Evolutionary conservation across 2,113 vertebrate genomes (phyloP), one percentile per base, ranked within the genome.

Genomic region (Turdus rufiventris): DNA sequence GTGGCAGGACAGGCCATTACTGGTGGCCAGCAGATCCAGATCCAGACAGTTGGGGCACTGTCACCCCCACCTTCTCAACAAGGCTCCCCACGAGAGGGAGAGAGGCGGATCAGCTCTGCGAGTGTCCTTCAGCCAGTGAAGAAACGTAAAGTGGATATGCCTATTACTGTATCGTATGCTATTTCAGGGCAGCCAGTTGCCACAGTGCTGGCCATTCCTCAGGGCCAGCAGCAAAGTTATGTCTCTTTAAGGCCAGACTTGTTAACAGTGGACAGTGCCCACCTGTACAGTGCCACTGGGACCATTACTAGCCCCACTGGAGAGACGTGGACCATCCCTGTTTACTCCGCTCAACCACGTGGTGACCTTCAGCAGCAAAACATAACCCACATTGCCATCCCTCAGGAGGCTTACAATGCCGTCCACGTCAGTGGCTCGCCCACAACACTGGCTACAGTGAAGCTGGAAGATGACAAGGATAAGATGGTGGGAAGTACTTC

Each of bases 311-410:
- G 99, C 97, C 99, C 99, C 89, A 98, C 99, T 45, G 99, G 99
- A 89, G 99, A 99, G 97, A 99, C 99, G 40, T 99, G 99, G 99
- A 99, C 99, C 98, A 99, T 99, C 97, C 99, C 99, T 9, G 99
- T 99, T 96, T 99, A 99, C 96, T 99, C 99, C 9, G 98, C 99
- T 83, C 98, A 98, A 3, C 97, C 98, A 31, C 98, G 98, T 84
- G 98, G 98, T 87, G 98, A 98, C 92, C 98, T 99, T 86, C 99
- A 99, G 95, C 99, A 99, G 97, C 99, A 99, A 93, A 99, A 99
- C 86, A 99, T 99, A 60, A 99, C 99, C 54, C 99, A 99, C 97
- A 99, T 99, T 20, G 98, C 99, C 94, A 99, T 99, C 98, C 99
- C 99, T 78, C 99, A 99, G 97, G 99, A 99, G 97, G 98, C 99